phyloP scores from a whole-genome alignment of 2,797 vertebrate species.

The Thalassophryne amazonica region DNA sequence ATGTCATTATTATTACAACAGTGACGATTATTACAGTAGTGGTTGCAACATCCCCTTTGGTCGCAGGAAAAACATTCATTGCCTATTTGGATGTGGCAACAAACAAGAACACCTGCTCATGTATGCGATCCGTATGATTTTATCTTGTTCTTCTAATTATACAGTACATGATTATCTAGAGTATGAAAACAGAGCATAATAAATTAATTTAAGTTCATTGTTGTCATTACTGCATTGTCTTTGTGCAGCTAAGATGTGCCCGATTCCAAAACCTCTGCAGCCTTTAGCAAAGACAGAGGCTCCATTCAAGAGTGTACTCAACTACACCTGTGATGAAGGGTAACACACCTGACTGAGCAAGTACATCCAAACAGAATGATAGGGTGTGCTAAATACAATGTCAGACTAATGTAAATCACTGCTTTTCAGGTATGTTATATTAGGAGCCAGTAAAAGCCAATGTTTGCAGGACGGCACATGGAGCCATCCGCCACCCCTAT shows the following conservation, averaged over 20 bases:
- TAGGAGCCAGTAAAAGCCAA: slow-evolving; percentile 74
- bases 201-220: no score
- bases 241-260: slow-evolving; percentile 80
- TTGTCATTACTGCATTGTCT: no score
- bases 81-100: no score
- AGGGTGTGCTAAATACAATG: not conserved
- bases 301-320: slow-evolving; percentile 76
- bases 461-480: slow-evolving; percentile 84
- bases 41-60: no score
- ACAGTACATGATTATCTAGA: no score
- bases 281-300: slow-evolving; percentile 72
- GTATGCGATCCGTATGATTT: no score
- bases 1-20: no score
- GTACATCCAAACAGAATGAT: not conserved
- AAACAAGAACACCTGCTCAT: no score
- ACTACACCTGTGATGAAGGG: slow-evolving; percentile 85
- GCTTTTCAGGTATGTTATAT: slow-evolving; percentile 79
- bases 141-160: no score
- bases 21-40: no score
- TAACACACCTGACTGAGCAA: slow-evolving; percentile 49
- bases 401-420: not conserved
- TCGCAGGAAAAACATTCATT: no score
- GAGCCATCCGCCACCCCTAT: slow-evolving; percentile 77
- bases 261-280: slow-evolving; percentile 68
- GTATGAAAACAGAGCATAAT: no score